Conservation (phyloP, 1,140 invertebrate species). For the Copidosoma floridanum region DNA sequence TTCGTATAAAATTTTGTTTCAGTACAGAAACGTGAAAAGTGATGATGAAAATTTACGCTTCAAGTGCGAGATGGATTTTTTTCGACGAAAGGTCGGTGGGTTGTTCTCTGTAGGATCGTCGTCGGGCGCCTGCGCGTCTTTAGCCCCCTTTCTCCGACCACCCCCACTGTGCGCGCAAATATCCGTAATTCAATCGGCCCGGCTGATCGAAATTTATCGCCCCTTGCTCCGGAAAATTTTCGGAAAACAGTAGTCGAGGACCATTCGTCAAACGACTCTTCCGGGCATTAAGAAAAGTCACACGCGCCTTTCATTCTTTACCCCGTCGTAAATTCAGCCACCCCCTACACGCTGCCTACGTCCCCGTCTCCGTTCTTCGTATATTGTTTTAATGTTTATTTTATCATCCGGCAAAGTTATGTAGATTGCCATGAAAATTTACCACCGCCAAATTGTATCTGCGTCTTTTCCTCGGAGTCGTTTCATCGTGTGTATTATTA, state of each 20-base stretch:
- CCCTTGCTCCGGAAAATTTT: constrained; percentile 24
- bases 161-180: constrained; percentile 8
- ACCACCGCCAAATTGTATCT: background rate
- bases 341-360: background rate
- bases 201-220: constrained; percentile 28
- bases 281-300: background rate
- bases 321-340: background rate
- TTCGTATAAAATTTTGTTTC: too few relatives aligned
- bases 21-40: too few relatives aligned
- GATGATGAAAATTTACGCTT: too few relatives aligned
- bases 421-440: too few relatives aligned
- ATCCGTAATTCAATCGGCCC: constrained; percentile 29
- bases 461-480: background rate
- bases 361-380: background rate
- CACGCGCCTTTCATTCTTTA: background rate
- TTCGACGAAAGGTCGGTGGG: too few relatives aligned
- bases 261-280: constrained; percentile 24
- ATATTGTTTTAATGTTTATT: background rate
- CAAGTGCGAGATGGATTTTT: too few relatives aligned
- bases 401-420: constrained; percentile 4
- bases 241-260: constrained; percentile 25
- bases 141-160: too few relatives aligned
- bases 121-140: too few relatives aligned
- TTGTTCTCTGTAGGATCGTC: too few relatives aligned
- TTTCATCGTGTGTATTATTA: too few relatives aligned